Base-by-base conservation (phyloP, 1,140 invertebrate species). In the Drosophila tropicalis region DNA sequence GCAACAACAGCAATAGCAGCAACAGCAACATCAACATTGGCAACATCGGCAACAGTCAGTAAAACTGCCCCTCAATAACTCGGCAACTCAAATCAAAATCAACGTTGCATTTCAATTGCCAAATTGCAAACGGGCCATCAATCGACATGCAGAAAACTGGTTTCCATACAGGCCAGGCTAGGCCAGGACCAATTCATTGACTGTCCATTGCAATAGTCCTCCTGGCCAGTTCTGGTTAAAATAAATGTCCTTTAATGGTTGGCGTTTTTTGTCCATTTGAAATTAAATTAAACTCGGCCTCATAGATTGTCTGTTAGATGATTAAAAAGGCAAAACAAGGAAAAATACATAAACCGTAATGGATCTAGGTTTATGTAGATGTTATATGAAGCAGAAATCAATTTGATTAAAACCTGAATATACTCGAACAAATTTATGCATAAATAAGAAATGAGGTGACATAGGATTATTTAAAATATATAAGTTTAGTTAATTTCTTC, bases 61-160 rank as follows among this genome's bases (percentile, higher is more conserved):
- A 66, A 19, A 70, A 67, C 67, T 83, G 79, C 79, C 80, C 82
- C 83, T 72, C 79, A 87, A 86, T 86, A 78, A 81, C 82, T 78
- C 83, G 72, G 76, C 73, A 70, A 69, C 77, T 78, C 84, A 87
- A 87, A 87, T 87, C 84, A 86, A 77, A 76, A 77, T 76, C 73
- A 78, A 87, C 86, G 83, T 87, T 89, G 84, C 84, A 87, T 87
- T 87, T 87, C 84, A 89, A 87, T 89, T 84, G 84, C 68, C 57
- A 83, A 83, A 87, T 79, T 71, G 77, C 65, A 63, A 81, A 73
- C 79, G 72, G 44, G 79, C 47, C 70, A 76, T 76, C 73, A 76
- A 86, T 66, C 58, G 47, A 54, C 65, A 51, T 51, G 19, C 68
- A 58, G 73, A 71, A 69, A 70, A 69, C 7, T 72, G 40, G 47